Evolutionary conservation across 2,113 vertebrate species (phyloP), one percentile per base, ranked within the genome.

Genomic region (Orcinus orca): DNA sequence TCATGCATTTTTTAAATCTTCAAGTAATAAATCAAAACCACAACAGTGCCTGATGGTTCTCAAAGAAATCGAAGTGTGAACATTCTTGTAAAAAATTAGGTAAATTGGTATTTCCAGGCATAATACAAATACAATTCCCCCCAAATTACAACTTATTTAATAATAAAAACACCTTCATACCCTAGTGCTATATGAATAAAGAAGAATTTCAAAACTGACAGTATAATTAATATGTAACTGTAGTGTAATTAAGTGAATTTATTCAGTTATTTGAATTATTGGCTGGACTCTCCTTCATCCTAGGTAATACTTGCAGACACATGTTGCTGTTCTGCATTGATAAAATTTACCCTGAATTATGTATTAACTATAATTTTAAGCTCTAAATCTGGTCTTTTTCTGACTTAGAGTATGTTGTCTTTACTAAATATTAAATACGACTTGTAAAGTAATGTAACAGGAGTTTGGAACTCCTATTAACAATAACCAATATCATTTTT

Each of bases 191-290:
- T 89, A 12, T 92, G 80, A 88, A 68, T 92, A 96, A 84, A 87
- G 50, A 62, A 82, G 20, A 76, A 79, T 76, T 67, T 53, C 53
- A 7, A 84, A 33, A n/a, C 11, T 21, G 38, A 77, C 13, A 58
- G 17, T 36, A 41, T 79, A 91, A 93, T 87, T 79, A 91, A 93
- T 87, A 53, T 83, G 21, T 67, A 83, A 95, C 70, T 80, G 65
- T 88, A 17, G 25, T 84, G 20, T 80, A 83, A 74, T 76, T 76
- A 77, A 53, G 5, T 53, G 26, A 88, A 88, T 36, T 58, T 41
- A 14, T 62, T 86, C 36, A 63, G 36, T 82, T 83, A 76, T 80
- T 68, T 83, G 15, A 73, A 21, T 89, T 97, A 87, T 44, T 84
- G 50, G 11, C 33, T 77, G 68, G 41, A 36, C 20, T 88, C 68